phyloP scores from a whole-genome alignment of 37 sponge, comb jelly and placozoan species.

The Halichondria panicea region DNA sequence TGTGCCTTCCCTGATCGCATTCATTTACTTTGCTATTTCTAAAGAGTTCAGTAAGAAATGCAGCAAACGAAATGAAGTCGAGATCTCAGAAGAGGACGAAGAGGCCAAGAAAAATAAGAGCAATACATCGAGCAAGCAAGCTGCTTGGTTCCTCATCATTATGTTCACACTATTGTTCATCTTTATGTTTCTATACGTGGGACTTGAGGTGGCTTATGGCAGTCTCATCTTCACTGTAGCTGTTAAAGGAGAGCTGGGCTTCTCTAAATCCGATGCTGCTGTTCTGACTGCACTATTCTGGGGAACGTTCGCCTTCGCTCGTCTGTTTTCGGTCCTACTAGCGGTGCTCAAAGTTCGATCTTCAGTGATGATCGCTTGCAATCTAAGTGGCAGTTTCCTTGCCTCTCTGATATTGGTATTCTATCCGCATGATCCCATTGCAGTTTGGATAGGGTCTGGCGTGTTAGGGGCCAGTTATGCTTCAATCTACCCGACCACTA shows the following conservation, averaged over 20 bases:
- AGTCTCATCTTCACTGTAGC: conserved; percentile 54
- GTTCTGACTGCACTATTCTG: conserved; percentile 49
- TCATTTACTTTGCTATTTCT: too few relatives aligned
- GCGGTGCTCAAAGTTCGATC: conserved; percentile 36
- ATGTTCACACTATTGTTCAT: neutral
- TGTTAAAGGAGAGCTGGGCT: conserved; percentile 38
- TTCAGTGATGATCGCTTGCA: conserved; percentile 32
- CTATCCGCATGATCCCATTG: conserved; percentile 4
- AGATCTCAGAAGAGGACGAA: too few relatives aligned
- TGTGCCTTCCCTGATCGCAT: too few relatives aligned
- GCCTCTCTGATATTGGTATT: conserved; percentile 22
- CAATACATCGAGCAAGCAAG: too few relatives aligned
- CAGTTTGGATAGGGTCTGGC: conserved; percentile 46
- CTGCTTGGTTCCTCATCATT: neutral
- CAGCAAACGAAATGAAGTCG: too few relatives aligned
- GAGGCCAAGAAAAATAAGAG: too few relatives aligned
- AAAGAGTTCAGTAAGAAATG: too few relatives aligned
- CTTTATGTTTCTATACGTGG: conserved; percentile 51
- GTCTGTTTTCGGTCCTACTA: conserved; percentile 28
- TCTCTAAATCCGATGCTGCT: conserved; percentile 47
- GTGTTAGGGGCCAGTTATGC: conserved; percentile 42
- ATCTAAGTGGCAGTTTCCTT: conserved; percentile 38
- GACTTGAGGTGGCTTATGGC: conserved; percentile 56
- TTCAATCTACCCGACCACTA: conserved; percentile 51
- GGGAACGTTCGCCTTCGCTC: conserved; percentile 60